Evolutionary conservation across 1,140 invertebrate genomes (phyloP), one percentile per base, ranked within the genome.

Genomic region (Drosophila simulans): DNA sequence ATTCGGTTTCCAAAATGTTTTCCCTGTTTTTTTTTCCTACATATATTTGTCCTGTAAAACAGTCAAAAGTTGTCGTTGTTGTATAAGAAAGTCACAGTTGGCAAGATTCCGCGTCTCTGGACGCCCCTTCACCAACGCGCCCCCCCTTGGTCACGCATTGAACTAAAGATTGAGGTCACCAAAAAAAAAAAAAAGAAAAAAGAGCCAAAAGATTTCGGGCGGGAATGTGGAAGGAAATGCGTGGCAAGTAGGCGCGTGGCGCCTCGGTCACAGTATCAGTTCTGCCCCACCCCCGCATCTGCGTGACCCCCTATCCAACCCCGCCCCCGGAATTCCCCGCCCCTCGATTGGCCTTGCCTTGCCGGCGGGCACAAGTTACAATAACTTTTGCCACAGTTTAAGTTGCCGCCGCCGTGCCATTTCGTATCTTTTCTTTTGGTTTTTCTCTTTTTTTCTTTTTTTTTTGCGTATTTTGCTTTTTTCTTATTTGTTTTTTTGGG

Each of bases 321-420:
- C 2, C 10, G 1, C 20, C 4, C 25, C 8, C 31, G 8, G 31
- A 3, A 31, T 10, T 10, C 31, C 13, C 5, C 35, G 15, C 11
- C 45, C 20, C 35, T 3, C 27, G 25, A 68, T 55, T 76, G 64
- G 55, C 72, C 46, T 72, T 79, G 64, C 77, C 71, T 51, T 54
- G 70, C 77, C 77, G 59, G 74, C 65, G 69, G 83, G 34, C 74
- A 88, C 75, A 77, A 86, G 82, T 88, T 83, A 79, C 83, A 86
- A 86, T 82, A 86, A 88, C 83, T 88, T 86, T 82, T 88, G 83
- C 70, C 82, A 86, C 82, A 86, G 83, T 88, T 86, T 83, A 81
- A 81, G 78, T 57, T 68, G 49, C 54, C 39, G 65, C 55, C 25
- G 58, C 58, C 60, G 46, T 68, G 72, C 54, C 49, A 48, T 53